These are phyloP conservation scores for Harpegnathos saltator DNA, from an alignment of 1,140 invertebrate species.

Conservation along the genomic window DNA sequence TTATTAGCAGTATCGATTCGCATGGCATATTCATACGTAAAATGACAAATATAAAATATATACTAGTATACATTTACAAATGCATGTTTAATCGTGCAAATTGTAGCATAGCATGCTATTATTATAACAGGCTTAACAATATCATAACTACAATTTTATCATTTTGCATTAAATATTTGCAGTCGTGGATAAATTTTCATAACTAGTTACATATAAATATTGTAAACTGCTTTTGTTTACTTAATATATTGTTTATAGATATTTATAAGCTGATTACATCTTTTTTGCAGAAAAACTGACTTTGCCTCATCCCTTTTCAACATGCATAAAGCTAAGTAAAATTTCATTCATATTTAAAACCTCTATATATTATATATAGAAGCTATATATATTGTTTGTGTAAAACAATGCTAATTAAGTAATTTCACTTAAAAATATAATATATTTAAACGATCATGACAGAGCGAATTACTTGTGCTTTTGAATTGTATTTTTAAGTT, in stretches of 20 bases:
- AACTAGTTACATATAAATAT: no score
- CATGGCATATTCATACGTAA: no score
- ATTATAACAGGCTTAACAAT: no score
- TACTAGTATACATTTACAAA: no score
- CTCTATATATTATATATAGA: constrained; percentile 19
- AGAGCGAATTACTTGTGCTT: constrained; percentile 86
- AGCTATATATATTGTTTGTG: constrained; percentile 36
- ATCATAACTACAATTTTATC: no score
- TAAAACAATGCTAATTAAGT: constrained; percentile 59
- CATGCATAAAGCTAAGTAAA: constrained; percentile 13
- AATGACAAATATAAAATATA: no score
- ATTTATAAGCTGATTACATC: constrained; percentile 64
- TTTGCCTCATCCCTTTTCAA: constrained; percentile 3
- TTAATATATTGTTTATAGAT: not conserved
- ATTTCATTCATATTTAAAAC: constrained; percentile 35
- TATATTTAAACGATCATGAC: constrained; percentile 43
- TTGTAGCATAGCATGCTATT: no score
- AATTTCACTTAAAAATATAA: constrained; percentile 58
- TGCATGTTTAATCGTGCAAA: no score
- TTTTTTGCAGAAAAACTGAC: constrained; percentile 50
- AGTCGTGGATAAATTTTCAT: no score
- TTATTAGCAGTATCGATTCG: no score
- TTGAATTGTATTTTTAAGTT: constrained; percentile 89
- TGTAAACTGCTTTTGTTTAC: no score
- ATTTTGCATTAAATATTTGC: no score